Evolutionary conservation across 2,888 invertebrate species (phyloP).

Genomic region (Stenichneumon culpator): DNA sequence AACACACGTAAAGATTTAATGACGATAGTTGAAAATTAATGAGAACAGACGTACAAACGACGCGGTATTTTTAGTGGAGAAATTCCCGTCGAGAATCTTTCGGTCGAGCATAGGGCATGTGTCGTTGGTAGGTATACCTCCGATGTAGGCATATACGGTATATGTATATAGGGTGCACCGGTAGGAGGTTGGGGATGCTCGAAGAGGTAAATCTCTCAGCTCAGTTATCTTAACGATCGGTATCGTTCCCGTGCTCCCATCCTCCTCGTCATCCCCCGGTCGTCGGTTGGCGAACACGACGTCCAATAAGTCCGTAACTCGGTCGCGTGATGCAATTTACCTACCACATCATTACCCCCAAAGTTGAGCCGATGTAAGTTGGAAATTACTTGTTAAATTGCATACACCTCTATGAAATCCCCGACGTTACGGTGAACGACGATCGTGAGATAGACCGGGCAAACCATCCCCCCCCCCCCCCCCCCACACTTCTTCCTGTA

Average conservation of each 20-base stretch:
- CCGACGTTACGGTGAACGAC: conserved; percentile 28
- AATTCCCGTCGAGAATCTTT: conserved; percentile 33
- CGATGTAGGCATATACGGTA: background rate
- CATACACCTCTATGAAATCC: conserved; percentile 76
- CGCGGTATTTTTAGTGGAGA: background rate
- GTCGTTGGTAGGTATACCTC: background rate
- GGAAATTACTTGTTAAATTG: conserved; percentile 85
- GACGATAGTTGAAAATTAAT: conserved; percentile 60
- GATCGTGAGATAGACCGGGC: conserved; percentile 47
- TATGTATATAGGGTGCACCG: conserved; percentile 3
- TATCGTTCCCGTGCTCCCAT: conserved; percentile 47
- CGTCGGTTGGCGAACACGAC: conserved; percentile 74
- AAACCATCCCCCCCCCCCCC: background rate
- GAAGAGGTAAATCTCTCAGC: conserved; percentile 52
- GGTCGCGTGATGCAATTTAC: conserved; percentile 84
- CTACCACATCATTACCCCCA: conserved; percentile 82
- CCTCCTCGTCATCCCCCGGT: conserved; percentile 56
- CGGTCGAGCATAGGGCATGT: conserved; percentile 29
- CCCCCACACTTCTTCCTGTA: background rate
- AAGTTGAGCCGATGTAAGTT: conserved; percentile 84
- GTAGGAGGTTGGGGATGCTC: conserved; percentile 35
- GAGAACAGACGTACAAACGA: conserved; percentile 21
- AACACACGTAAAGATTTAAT: conserved; percentile 27
- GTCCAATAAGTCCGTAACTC: conserved; percentile 81
- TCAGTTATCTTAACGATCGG: conserved; percentile 52